These are phyloP conservation scores for Rhagoletis zephyria DNA, from an alignment of 1,140 invertebrate species.

Conservation along the genomic window DNA sequence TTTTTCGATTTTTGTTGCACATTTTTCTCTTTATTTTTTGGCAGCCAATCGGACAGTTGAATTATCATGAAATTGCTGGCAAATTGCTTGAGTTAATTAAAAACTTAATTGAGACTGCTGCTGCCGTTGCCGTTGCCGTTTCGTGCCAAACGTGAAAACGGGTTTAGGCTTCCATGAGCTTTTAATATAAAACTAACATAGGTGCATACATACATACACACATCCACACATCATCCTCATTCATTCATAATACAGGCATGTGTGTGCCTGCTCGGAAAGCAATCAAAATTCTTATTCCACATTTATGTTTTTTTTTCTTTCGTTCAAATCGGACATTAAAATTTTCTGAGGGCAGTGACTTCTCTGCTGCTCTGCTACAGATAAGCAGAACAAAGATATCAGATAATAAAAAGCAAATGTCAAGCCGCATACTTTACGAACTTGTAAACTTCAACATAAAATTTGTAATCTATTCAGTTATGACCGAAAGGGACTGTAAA, in stretches of 20 bases:
- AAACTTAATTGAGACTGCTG: constrained; percentile 44
- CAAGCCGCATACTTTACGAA: too few species aligned
- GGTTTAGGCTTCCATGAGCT: neutral
- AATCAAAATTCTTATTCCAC: constrained; percentile 25
- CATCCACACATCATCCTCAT: neutral
- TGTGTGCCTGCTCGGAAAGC: neutral
- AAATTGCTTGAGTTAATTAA: constrained; percentile 51
- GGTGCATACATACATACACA: too few species aligned
- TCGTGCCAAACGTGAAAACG: constrained; percentile 6
- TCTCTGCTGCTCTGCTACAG: neutral
- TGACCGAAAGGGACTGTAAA: too few species aligned
- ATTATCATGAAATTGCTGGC: constrained; percentile 48
- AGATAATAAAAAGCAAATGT: too few species aligned
- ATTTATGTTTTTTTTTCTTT: neutral
- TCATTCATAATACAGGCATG: neutral
- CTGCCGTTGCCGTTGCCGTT: neutral
- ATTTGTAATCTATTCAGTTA: too few species aligned
- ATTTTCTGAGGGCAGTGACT: neutral
- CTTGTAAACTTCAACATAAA: too few species aligned
- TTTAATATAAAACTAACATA: neutral
- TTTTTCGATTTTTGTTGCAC: neutral
- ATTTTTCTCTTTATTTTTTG: constrained; percentile 9
- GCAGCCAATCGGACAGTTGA: constrained; percentile 35
- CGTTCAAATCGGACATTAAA: neutral
- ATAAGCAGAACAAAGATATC: neutral